Percentiles rank a stretch among this genome's conserved stretches.
Evolutionary conservation across 2,888 invertebrate genomes (phyloP).

Genomic region (Drosophila siamana): DNA sequence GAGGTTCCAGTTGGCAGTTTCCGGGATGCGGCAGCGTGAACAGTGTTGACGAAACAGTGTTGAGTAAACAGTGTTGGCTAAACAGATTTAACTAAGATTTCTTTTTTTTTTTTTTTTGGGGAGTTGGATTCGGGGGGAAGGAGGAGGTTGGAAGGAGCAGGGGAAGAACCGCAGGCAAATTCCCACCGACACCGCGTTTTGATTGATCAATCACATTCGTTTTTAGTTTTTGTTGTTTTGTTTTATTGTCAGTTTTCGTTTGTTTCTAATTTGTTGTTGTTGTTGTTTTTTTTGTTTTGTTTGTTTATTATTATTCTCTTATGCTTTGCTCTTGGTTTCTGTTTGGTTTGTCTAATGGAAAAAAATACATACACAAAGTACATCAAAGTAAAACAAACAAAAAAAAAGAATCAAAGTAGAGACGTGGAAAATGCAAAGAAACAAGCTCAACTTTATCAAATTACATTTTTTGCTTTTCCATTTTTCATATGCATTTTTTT

Average conservation of each 20-base stretch:
- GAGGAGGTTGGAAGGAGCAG: not conserved
- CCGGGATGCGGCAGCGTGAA: constrained; percentile 35
- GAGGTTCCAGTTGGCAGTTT: too few species aligned
- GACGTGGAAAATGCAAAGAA: not conserved
- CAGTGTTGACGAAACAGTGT: constrained; percentile 65
- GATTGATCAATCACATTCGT: constrained; percentile 33
- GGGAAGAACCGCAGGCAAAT: constrained; percentile 63
- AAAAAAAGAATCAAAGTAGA: constrained; percentile 1
- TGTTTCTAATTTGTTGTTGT: constrained; percentile 29
- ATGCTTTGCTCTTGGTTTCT: constrained; percentile 3
- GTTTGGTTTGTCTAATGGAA: constrained; percentile 40
- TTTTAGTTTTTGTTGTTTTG: constrained; percentile 34
- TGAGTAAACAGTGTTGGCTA: constrained; percentile 64
- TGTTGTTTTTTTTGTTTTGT: constrained; percentile 19
- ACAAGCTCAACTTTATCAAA: constrained; percentile 51
- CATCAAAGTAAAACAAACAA: constrained; percentile 42
- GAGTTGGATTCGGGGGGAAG: not conserved
- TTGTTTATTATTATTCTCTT: constrained; percentile 15
- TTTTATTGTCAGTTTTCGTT: constrained; percentile 59
- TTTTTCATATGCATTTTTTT: not conserved
- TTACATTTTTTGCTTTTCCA: constrained; percentile 49
- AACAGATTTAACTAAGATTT: constrained; percentile 40
- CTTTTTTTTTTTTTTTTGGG: not conserved
- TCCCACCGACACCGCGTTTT: constrained; percentile 49
- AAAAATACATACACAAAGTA: constrained; percentile 52